Evolutionary conservation across 2,797 vertebrate species (phyloP), one percentile per base, ranked within the genome.

Genomic region (Alosa sapidissima): DNA sequence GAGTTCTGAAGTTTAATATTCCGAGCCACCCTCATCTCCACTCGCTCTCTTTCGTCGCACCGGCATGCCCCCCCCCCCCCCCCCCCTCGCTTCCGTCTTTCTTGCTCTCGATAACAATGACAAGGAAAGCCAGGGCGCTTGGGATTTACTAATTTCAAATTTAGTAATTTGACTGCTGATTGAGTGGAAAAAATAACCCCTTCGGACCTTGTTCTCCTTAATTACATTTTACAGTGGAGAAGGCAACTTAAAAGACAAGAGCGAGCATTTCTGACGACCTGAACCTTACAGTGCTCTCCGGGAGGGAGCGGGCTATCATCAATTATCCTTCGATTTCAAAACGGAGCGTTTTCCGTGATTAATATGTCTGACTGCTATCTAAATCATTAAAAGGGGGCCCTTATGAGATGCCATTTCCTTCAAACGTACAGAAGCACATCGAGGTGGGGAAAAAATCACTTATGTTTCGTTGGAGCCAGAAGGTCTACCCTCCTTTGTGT

Each of bases 121-220:
- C 92, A 90, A 90, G 88, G 89, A 89, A 91, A 92, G 89, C 84
- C 84, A 86, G 68, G 90, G 87, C 90, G 83, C 92, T 90, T 68
- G 92, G 91, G 94, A 94, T 94, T 95, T 93, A 92, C 93, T 94
- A 87, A 93, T 95, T 96, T 94, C 87, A 92, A 94, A 94, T 91
- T 90, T 91, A 89, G 91, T 90, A 89, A 92, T 94, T 93, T 95
- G 89, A 89, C 92, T 92, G 90, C 93, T 94, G 94, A 96, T 95
- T 93, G 93, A 95, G 93, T 92, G 83, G 91, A 86, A 89, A 85
- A 87, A 89, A 88, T 87, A 87, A 75, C 90, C 91, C 93, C 90
- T 90, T 92, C 86, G 91, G 93, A 95, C 92, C 90, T 92, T 93
- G 93, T 94, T 95, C 94, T 93, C 92, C 92, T 96, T 96, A 95